Conservation (phyloP, 2,113 vertebrate species). For the Benitochromis conjunctus region DNA sequence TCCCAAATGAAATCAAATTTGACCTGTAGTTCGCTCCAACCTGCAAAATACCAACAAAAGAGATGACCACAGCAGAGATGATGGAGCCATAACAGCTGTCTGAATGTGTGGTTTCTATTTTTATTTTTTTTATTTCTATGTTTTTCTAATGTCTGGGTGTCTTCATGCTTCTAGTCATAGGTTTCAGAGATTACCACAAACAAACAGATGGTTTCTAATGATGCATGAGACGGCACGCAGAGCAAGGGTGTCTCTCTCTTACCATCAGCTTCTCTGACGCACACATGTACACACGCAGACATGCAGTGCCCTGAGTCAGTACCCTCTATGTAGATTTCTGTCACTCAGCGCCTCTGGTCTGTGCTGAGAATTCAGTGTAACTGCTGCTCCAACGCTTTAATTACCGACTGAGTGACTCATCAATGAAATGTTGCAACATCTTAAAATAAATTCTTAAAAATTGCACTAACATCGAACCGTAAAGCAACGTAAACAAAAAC, state of each 20-base stretch:
- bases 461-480: neutral
- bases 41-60: neutral
- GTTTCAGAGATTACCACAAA: neutral
- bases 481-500: neutral
- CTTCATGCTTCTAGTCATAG: neutral
- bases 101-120: neutral
- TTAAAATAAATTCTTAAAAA: neutral
- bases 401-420: neutral
- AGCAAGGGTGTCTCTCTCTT: neutral
- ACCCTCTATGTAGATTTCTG: neutral
- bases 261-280: neutral
- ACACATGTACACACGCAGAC: neutral
- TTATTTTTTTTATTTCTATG: neutral
- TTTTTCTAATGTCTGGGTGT: neutral
- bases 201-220: neutral
- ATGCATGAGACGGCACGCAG: neutral
- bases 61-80: neutral
- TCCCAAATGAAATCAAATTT: neutral
- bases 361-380: neutral
- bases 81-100: neutral
- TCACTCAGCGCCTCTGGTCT: neutral
- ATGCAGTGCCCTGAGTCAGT: neutral
- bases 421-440: neutral
- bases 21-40: neutral
- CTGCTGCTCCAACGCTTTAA: neutral